Evolutionary conservation across 1,140 invertebrate genomes (phyloP), one percentile per base, ranked within the genome.

Genomic region (Camponotus pennsylvanicus): DNA sequence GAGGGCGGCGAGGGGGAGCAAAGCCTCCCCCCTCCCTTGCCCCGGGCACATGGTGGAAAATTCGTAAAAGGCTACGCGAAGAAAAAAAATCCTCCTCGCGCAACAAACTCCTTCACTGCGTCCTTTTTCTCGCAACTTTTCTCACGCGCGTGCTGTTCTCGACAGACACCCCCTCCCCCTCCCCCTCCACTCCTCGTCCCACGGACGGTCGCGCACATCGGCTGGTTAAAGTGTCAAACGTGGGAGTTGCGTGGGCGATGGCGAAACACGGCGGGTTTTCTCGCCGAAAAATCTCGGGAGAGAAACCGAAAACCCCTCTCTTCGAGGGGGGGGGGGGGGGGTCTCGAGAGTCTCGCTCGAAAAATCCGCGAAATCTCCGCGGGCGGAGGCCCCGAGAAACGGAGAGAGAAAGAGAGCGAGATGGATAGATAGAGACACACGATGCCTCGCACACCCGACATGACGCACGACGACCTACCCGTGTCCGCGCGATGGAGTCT

Each of bases 151-250:
- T 59, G n/a, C 3, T 37, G 15, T 42, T 21, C 27, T 3, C 49
- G 71, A 75, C 42, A 34, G 49, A 15, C 79, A 67, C 52, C 8
- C 59, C 4, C 57, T 13, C 27, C 6, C 40, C 9, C 27, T 37
- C 21, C 9, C 1, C 2, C 11, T 11, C 45, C 45, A 0, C 45
- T 3, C 8, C 40, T 5, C 11, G 13, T 15, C 34, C n/a, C 13
- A 11, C 45, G 45, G 7, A 49, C 45, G 45, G 1, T 32, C 69
- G 27, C 49, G 37, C 42, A 42, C 21, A 11, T 27, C 45, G 21
- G 79, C 63, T 49, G 57, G 75, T 57, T 86, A 89, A 91, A 91
- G 91, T 90, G 90, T 91, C 91, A 91, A 91, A 92, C 86, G 82
- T 89, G 69, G 70, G 78, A 87, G 76, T 83, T 82, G 86, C 77